Percentiles rank a stretch among this genome's conserved stretches.
These are phyloP conservation scores for Callochromis pleurospilus DNA, from an alignment of 2,113 vertebrate genomes.

Conservation along the genomic window DNA sequence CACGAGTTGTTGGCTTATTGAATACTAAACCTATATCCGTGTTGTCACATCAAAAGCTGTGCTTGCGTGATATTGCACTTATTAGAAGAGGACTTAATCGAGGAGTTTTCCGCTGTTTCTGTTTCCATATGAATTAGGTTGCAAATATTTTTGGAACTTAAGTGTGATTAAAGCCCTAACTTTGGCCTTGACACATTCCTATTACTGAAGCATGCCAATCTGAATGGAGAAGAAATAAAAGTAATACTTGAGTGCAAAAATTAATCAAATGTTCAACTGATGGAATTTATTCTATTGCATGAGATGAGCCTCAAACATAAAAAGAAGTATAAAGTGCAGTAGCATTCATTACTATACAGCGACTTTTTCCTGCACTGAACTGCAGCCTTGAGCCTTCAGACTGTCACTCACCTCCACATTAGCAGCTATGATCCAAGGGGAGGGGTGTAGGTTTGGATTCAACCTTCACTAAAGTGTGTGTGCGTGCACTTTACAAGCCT, in stretches of 20 bases:
- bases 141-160: background rate
- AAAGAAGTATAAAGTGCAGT: background rate
- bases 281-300: background rate
- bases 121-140: background rate
- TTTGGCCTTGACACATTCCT: background rate
- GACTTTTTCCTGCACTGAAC: background rate
- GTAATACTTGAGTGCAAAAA: background rate
- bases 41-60: background rate
- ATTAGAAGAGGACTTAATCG: background rate
- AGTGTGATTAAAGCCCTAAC: background rate
- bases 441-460: background rate
- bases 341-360: background rate
- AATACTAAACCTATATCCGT: background rate
- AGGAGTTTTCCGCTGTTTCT: background rate
- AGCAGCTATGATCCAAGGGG: background rate
- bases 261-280: constrained; percentile 4
- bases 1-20: background rate
- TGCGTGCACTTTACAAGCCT: background rate
- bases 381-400: constrained; percentile 32
- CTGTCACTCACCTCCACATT: background rate
- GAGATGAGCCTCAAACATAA: background rate
- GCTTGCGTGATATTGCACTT: background rate
- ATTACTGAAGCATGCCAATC: background rate
- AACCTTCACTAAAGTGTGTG: background rate
- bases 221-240: background rate